These are phyloP conservation scores for Accipiter cooperii DNA, from an alignment of 2,113 vertebrate species.

Conservation along the genomic window DNA sequence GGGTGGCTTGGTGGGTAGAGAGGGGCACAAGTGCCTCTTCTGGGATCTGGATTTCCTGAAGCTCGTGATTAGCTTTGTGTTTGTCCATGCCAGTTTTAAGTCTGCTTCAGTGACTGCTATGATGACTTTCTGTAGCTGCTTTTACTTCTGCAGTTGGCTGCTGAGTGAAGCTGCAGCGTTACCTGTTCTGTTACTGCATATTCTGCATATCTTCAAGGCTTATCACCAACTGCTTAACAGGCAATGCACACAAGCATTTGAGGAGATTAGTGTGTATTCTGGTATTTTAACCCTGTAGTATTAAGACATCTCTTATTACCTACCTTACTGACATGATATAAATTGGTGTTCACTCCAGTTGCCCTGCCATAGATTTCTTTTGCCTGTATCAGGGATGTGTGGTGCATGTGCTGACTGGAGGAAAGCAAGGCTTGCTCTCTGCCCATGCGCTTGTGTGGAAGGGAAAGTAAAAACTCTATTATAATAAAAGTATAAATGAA, in stretches of 20 bases:
- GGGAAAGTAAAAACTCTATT: not conserved
- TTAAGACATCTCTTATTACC: not conserved
- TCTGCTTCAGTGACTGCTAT: not conserved
- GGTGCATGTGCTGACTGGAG: not conserved
- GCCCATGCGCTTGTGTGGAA: fast-evolving
- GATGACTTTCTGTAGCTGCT: not conserved
- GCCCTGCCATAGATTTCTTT: not conserved
- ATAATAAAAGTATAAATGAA: not conserved
- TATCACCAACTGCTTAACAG: not conserved
- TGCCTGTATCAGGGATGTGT: no score
- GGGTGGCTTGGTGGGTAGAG: not conserved
- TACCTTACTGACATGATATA: not conserved
- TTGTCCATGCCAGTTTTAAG: not conserved
- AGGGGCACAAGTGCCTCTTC: not conserved
- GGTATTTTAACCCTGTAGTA: not conserved
- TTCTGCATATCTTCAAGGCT: not conserved
- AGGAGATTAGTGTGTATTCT: not conserved
- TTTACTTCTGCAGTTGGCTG: not conserved
- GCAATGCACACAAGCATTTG: not conserved
- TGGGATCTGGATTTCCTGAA: not conserved
- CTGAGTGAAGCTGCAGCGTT: not conserved
- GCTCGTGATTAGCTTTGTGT: not conserved
- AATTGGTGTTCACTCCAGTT: not conserved
- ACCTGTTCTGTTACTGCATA: not conserved
- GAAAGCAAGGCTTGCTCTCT: not conserved